Percentiles rank a stretch among this genome's conserved stretches.
Conservation (phyloP, 2,888 invertebrate genomes). For the Deilephila elpenor region DNA sequence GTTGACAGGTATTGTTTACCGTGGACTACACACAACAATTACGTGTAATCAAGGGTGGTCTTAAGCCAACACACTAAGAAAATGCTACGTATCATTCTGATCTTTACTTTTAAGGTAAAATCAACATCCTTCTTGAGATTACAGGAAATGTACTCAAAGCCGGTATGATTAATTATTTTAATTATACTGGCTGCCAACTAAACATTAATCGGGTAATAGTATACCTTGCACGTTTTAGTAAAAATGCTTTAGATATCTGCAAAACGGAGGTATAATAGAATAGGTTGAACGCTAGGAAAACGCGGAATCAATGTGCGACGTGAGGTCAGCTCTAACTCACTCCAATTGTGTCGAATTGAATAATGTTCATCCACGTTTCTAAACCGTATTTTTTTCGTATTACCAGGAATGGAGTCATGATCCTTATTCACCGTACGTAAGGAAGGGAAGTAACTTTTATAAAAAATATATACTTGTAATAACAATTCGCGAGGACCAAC, state of each 20-base stretch:
- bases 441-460: slow-evolving; percentile 6
- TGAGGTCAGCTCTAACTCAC: background rate
- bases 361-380: slow-evolving; percentile 13
- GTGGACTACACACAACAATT: background rate
- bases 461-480: background rate
- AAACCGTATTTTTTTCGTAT: no score
- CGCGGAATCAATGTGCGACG: background rate
- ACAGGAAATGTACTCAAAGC: slow-evolving; percentile 23
- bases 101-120: slow-evolving; percentile 24
- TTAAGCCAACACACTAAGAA: slow-evolving; percentile 10
- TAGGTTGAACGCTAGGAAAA: background rate
- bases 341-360: slow-evolving; percentile 17
- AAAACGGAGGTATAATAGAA: background rate
- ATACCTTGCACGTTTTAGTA: background rate
- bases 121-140: slow-evolving; percentile 26
- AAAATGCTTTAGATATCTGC: background rate
- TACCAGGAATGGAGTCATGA: background rate
- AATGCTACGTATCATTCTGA: slow-evolving; percentile 14
- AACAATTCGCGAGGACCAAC: no score
- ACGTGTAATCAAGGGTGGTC: background rate
- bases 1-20: background rate
- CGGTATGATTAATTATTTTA: slow-evolving; percentile 17
- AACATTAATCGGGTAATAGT: background rate
- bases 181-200: slow-evolving; percentile 4
- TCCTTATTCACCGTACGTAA: background rate